Evolutionary conservation across 2,797 vertebrate genomes (phyloP).

Genomic region (Nasua narica): DNA sequence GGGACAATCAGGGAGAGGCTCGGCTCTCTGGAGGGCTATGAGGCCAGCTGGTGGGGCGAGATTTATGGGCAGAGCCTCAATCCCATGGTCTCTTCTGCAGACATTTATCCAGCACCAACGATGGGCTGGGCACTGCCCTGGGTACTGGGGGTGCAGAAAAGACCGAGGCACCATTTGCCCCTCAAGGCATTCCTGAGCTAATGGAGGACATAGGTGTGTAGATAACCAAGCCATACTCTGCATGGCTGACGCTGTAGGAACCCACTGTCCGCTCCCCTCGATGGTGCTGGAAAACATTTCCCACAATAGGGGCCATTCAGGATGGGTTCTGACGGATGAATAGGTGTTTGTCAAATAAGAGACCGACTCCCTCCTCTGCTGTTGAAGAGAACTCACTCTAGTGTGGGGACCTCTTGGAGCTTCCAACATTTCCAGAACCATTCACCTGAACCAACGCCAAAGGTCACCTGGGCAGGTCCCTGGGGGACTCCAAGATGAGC

Average conservation of each 20-base stretch:
- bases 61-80: not conserved
- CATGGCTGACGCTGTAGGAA: not conserved
- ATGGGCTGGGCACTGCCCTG: not conserved
- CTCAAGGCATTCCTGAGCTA: not conserved
- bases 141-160: not conserved
- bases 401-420: not conserved
- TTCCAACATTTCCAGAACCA: not conserved
- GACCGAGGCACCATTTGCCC: not conserved
- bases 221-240: not conserved
- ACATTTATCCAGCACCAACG: not conserved
- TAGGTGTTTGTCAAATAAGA: not conserved
- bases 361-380: not conserved
- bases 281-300: not conserved
- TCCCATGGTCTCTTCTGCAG: not conserved
- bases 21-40: not conserved
- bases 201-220: not conserved
- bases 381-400: not conserved
- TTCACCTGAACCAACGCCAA: not conserved
- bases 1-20: not conserved
- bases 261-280: not conserved
- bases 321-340: not conserved
- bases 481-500: not conserved
- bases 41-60: not conserved
- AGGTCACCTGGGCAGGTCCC: not conserved
- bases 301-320: not conserved